Evolutionary conservation across 2,888 invertebrate genomes (phyloP).

Genomic region (Nephrotoma guestfalica): DNA sequence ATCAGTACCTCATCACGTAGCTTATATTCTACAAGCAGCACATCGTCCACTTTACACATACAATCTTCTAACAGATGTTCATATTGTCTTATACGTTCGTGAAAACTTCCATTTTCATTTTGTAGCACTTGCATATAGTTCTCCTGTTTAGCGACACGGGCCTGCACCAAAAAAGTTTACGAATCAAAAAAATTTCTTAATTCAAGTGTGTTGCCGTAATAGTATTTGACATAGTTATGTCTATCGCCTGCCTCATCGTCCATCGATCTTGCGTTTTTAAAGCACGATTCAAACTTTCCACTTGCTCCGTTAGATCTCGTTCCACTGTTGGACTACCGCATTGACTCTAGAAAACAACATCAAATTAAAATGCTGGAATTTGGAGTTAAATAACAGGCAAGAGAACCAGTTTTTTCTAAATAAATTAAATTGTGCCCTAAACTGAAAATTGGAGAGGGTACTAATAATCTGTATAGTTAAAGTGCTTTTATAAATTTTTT

Average conservation of each 20-base stretch:
- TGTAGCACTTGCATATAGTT: conserved; percentile 27
- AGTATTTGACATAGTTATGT: neutral
- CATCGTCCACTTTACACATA: conserved; percentile 32
- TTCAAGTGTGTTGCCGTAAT: neutral
- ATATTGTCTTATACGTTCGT: conserved; percentile 27
- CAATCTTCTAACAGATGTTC: conserved; percentile 32
- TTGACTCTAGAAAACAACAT: conserved; percentile 27
- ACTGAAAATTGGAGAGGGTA: too few relatives aligned
- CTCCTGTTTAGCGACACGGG: conserved; percentile 30
- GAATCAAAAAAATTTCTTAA: neutral
- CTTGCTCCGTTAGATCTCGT: conserved; percentile 31
- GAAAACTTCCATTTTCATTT: conserved; percentile 27
- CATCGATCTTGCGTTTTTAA: conserved; percentile 32
- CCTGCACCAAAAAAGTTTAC: conserved; percentile 15
- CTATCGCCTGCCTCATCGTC: conserved; percentile 21
- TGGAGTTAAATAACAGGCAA: too few relatives aligned
- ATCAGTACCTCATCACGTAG: conserved; percentile 29
- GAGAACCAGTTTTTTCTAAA: too few relatives aligned
- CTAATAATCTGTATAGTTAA: too few relatives aligned
- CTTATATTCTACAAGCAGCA: conserved; percentile 30
- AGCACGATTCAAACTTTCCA: conserved; percentile 32
- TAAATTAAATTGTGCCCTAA: too few relatives aligned
- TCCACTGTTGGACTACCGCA: conserved; percentile 32
- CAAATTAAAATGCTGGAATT: too few relatives aligned
- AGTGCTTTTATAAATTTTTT: too few relatives aligned